phyloP scores from a whole-genome alignment of 2,888 invertebrate genomes.

The Lissonota sp. region DNA sequence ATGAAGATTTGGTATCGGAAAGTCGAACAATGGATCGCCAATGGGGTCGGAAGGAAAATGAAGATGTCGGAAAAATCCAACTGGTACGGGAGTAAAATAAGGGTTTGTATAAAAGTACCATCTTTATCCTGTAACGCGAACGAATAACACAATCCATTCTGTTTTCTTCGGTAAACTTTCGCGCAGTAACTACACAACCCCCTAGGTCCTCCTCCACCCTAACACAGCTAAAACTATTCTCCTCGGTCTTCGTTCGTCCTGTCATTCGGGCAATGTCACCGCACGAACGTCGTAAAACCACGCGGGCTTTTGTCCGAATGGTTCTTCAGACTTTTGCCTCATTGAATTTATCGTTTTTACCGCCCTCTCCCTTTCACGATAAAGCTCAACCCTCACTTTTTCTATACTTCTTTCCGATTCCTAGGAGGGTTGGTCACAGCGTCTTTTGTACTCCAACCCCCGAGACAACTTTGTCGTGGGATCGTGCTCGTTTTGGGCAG shows the following conservation, averaged over 20 bases:
- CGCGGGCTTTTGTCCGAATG: constrained; percentile 24
- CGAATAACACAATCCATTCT: constrained; percentile 70
- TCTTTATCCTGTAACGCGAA: constrained; percentile 57
- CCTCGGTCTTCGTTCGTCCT: constrained; percentile 22
- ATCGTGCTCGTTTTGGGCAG: too few relatives aligned
- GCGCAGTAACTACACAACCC: constrained; percentile 3
- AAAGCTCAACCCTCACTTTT: background rate
- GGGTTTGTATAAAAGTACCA: constrained; percentile 55
- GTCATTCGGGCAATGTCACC: constrained; percentile 25
- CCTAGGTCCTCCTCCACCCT: background rate
- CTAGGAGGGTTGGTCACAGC: constrained; percentile 1
- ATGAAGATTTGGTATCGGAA: constrained; percentile 9
- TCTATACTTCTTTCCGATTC: constrained; percentile 23
- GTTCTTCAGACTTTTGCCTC: constrained; percentile 62
- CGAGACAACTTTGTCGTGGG: constrained; percentile 16
- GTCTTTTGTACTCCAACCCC: constrained; percentile 17
- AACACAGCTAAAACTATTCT: constrained; percentile 27
- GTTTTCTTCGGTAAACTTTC: constrained; percentile 63
- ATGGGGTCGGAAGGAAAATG: constrained; percentile 40
- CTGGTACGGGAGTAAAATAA: constrained; percentile 32
- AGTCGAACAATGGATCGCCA: background rate
- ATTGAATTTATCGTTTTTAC: constrained; percentile 71
- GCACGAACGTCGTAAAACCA: constrained; percentile 28
- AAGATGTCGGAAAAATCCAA: constrained; percentile 64
- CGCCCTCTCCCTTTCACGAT: background rate